Conservation (phyloP, 2,888 invertebrate genomes). For the Eristalis pertinax region DNA sequence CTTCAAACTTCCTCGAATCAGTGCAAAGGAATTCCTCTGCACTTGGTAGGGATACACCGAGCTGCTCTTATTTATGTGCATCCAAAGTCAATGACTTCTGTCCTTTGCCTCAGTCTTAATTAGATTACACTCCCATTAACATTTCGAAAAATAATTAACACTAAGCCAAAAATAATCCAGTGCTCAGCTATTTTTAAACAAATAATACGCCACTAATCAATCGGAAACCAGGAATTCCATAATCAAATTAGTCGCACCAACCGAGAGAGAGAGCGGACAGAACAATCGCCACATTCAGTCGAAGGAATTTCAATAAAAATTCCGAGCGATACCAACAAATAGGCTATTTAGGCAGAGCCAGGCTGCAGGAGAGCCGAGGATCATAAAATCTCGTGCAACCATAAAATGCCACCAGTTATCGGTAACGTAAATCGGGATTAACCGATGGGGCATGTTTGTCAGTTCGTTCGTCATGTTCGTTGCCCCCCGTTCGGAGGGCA, state of each 20-base stretch:
- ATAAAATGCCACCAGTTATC: conserved; percentile 67
- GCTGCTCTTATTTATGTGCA: conserved; percentile 43
- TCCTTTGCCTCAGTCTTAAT: conserved; percentile 52
- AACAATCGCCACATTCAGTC: conserved; percentile 1
- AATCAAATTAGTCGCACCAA: conserved; percentile 61
- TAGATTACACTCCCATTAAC: conserved; percentile 64
- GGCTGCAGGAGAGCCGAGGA: conserved; percentile 12
- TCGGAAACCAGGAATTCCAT: conserved; percentile 58
- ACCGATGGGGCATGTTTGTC: conserved; percentile 26
- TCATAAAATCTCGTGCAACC: conserved; percentile 63
- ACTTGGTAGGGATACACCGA: background rate
- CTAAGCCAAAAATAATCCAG: conserved; percentile 62
- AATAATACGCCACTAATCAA: conserved; percentile 66
- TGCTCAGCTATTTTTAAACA: conserved; percentile 68
- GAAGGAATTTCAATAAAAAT: conserved; percentile 62
- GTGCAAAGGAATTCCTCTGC: background rate
- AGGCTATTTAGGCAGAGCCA: conserved; percentile 17
- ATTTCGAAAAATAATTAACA: conserved; percentile 48
- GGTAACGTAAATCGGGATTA: conserved; percentile 57
- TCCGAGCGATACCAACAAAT: conserved; percentile 39
- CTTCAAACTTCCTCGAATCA: background rate
- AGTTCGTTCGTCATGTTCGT: background rate
- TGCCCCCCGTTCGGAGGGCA: background rate
- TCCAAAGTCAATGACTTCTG: conserved; percentile 57
- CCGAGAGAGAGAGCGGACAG: background rate